Percentiles rank a stretch among this genome's conserved stretches.
phyloP scores from a whole-genome alignment of 1,140 invertebrate species.

The Orius laevigatus region DNA sequence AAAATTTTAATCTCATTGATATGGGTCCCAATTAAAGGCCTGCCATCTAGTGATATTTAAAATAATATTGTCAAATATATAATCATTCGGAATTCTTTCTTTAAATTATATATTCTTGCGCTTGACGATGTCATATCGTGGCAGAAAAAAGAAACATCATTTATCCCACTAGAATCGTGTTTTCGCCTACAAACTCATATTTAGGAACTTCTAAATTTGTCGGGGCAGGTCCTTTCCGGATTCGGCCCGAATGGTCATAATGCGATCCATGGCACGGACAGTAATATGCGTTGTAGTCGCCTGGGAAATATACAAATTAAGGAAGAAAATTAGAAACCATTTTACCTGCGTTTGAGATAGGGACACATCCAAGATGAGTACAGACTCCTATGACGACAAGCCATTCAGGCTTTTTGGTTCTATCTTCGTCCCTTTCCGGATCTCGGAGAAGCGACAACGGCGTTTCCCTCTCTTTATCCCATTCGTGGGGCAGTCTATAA shows the following conservation, averaged over 20 bases:
- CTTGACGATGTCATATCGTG: no score
- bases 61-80: no score
- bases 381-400: conserved; percentile 86
- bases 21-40: no score
- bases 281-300: conserved; percentile 85
- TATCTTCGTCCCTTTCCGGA: conserved; percentile 64
- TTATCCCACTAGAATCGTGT: conserved; percentile 12
- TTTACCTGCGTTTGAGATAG: conserved; percentile 65
- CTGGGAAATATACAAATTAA: background rate
- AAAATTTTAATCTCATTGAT: no score
- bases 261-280: conserved; percentile 98
- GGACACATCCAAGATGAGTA: conserved; percentile 92
- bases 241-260: conserved; percentile 88
- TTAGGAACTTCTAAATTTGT: conserved; percentile 82
- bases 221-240: conserved; percentile 92
- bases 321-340: no score
- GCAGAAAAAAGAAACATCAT: no score
- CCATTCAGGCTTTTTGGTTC: conserved; percentile 70
- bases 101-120: no score
- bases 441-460: conserved; percentile 63
- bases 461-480: conserved; percentile 47
- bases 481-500: no score
- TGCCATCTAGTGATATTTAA: no score
- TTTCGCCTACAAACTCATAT: conserved; percentile 55
- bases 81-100: no score